Conservation (phyloP, 2,888 invertebrate genomes). For the Caenorhabditis sp. region DNA sequence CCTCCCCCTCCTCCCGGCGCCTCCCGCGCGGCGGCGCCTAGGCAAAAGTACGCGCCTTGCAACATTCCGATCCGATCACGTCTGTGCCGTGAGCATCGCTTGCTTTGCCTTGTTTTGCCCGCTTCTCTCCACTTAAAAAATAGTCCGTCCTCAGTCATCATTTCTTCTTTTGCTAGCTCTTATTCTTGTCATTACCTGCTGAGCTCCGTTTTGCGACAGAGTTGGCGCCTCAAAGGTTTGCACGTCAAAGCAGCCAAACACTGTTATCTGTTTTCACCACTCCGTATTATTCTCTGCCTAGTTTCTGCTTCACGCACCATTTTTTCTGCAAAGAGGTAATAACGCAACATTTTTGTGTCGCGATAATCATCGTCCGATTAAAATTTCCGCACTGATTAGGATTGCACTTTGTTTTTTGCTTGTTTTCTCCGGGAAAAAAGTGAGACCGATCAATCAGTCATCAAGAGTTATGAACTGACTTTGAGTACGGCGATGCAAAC, state of each 20-base stretch:
- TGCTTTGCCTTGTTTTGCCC: conserved; percentile 38
- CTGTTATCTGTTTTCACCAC: conserved; percentile 56
- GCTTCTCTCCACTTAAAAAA: neutral
- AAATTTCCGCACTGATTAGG: conserved; percentile 25
- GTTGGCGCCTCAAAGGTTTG: conserved; percentile 46
- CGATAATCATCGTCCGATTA: conserved; percentile 31
- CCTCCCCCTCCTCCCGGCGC: conserved; percentile 47
- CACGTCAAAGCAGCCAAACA: conserved; percentile 49
- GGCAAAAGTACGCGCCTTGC: conserved; percentile 47
- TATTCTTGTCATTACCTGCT: conserved; percentile 23
- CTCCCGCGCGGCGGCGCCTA: conserved; percentile 49
- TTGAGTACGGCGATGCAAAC: conserved; percentile 19
- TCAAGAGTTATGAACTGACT: neutral
- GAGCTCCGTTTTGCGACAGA: conserved; percentile 24
- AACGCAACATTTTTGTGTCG: conserved; percentile 42
- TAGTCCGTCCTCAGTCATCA: neutral
- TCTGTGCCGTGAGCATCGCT: conserved; percentile 38
- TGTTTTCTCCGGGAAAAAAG: conserved; percentile 3
- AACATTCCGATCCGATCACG: conserved; percentile 57
- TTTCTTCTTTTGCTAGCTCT: conserved; percentile 6
- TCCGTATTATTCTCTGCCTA: conserved; percentile 38
- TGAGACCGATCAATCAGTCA: conserved; percentile 21
- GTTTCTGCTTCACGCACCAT: conserved; percentile 39
- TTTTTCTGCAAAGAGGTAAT: conserved; percentile 45
- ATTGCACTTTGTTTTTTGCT: conserved; percentile 50